Base-by-base conservation (phyloP, 1,140 invertebrate genomes). In the Trachymyrmex cornetzi region DNA sequence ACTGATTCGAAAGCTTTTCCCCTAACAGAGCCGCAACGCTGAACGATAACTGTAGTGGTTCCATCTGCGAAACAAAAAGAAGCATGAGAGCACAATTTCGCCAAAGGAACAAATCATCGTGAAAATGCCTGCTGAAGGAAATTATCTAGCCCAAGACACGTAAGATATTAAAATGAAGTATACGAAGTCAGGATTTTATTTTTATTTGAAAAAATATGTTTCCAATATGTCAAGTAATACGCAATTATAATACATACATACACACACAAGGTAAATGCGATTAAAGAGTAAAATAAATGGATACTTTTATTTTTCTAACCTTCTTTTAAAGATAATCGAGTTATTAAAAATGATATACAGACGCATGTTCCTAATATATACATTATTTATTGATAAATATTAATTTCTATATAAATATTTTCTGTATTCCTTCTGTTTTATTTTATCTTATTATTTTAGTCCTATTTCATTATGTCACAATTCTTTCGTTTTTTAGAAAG, bases 11-110 rank as follows among this genome's bases (percentile, higher is more conserved):
- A 38, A 95, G 74, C 71, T 94, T 94, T 3, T 95, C 92, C 14
- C 94, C 93, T 7, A 95, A 89, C 22, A 95, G 77, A 30, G 94
- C 93, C 0, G 94, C 95, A 6, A 95, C 94, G 69, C 94, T 95
- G 82, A 95, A 95, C 2, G 94, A 90, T 2, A 94, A 95, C 1
- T 94, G 94, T 14, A 94, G 72, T 11, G 93, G 93, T 77, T 95
- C 94, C 19, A 91, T 92, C 95, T 95, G 86, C 30, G 90, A 90
- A 19, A 77, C 74, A 88, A 87, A 92, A 27, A 77, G 82, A 86
- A 80, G 38, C 3, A 9, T 77, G 2, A 44, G n/a, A 38, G 1
- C 0, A 57, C 3, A 3, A 75, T 22, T 30, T 64, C 2, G 44
- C 19, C 12, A 22, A n/a, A 48, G 14, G 22, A 2, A 7, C 19